Evolutionary conservation across 2,888 invertebrate species (phyloP).

Genomic region (Drosophila nr. perissopoda): DNA sequence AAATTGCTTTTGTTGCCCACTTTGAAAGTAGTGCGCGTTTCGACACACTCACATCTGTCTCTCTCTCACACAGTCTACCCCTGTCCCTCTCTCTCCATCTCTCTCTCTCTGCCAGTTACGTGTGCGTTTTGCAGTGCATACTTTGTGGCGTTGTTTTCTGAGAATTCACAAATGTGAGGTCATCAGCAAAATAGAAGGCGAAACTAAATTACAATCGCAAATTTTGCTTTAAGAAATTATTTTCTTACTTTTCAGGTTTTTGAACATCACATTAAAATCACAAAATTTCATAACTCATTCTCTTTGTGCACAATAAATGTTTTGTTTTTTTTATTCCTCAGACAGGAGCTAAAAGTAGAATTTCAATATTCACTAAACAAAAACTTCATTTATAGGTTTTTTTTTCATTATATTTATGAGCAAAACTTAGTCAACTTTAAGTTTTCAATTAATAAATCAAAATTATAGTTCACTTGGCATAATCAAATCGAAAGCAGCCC

Average conservation of each 20-base stretch:
- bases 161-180: slow-evolving; percentile 41
- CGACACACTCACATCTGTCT: neutral
- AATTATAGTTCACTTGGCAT: neutral
- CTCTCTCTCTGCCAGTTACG: neutral
- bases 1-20: slow-evolving; percentile 63
- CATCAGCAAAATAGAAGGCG: slow-evolving; percentile 18
- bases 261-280: neutral
- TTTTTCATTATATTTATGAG: neutral
- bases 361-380: neutral
- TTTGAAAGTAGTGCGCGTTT: slow-evolving; percentile 32
- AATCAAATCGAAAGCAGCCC: neutral
- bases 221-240: neutral
- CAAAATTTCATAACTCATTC: neutral
- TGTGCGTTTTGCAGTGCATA: slow-evolving; percentile 22
- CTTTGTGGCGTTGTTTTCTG: slow-evolving; percentile 23
- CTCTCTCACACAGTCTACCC: neutral
- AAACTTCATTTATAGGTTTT: rapidly evolving
- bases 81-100: neutral
- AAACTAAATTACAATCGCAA: neutral
- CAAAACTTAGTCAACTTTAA: neutral
- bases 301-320: neutral
- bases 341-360: neutral
- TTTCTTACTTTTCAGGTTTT: neutral
- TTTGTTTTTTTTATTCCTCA: neutral
- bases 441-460: neutral